Base-by-base conservation (phyloP, 2,888 invertebrate genomes). In the Malachius bipustulatus region DNA sequence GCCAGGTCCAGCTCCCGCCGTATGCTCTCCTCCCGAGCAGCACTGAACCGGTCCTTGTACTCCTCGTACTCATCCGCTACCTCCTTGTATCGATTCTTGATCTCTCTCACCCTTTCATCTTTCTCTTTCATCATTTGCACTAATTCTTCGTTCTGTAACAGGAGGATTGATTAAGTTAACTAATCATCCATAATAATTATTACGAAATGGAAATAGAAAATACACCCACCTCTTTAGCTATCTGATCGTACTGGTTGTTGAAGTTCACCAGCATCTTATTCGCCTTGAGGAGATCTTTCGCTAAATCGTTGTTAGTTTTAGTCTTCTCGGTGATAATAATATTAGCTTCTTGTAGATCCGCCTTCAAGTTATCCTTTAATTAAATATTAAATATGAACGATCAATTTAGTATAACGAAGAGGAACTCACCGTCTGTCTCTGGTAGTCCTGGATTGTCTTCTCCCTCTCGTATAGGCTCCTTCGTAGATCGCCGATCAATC, bases 221-320 rank as follows among this genome's bases (percentile, higher is more conserved):
- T n/a, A n/a, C n/a, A 34, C 29, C 37, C 42, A 56, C 57, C 47
- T 59, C 51, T 44, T 56, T 50, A 8, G 50, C 46, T 43, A 59
- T 51, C 3, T 38, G 36, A 45, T 62, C 61, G 31, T 55, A 59
- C 33, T 57, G 57, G 28, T 55, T 55, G 43, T 59, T 61, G 41
- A 60, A 62, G 43, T 56, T 60, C 1, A 61, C 57, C 16, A 62
- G 40, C 52, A 61, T 56, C 19, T 57, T 55, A 45, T 62, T 62
- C 8, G 62, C 62, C 42, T 62, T 57, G 1, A 60, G 51, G 32
- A 62, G 47, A 50, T 62, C 62, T 39, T 52, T 56, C 4, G 56
- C 55, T 15, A 62, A 43, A 45, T 62, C 62, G 35, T 58, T 58
- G 26, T 59, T 55, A 8, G 54, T 50, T 14, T 50, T 48, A 2